Evolutionary conservation across 2,797 vertebrate genomes (phyloP), one percentile per base, ranked within the genome.

Genomic region (Hoplostethus atlanticus): DNA sequence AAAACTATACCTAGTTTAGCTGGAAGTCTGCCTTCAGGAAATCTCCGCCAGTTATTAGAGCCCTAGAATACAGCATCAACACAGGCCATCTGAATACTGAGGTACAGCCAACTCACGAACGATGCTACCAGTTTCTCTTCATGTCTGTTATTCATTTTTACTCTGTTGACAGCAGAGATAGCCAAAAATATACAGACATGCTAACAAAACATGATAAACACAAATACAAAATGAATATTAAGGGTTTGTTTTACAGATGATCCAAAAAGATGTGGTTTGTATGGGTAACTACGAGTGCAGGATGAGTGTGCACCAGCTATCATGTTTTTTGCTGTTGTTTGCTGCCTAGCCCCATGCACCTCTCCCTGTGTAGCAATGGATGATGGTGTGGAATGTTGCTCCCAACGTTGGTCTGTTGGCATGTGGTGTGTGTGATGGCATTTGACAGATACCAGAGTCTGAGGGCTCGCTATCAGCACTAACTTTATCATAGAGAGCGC

Each of bases 381-480:
- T 42, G 34, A 56, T 64, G 53, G 25, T 70, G 34, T 25, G 65
- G 65, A 86, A 85, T 63, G 71, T 30, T 44, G 38, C 56, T 72
- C 63, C 48, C 50, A 11, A 30, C 34, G 47, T 73, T 6, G 5
- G 70, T 78, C 76, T 64, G 47, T 54, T 65, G 56, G 52, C 74
- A 76, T 58, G 69, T 52, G 31, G 56, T 80, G 67, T 79, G 71
- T 81, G 78, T 81, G 79, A 87, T 83, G 80, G 68, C 77, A 42
- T 87, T 67, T 93, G 92, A 95, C 81, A 84, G 73, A 91, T 65
- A 74, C 84, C 93, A 95, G 93, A 55, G 61, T 67, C 65, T 87
- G 91, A 94, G 90, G 90, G 89, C 80, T 77, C 85, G 80, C 86
- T 91, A 88, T 93, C 92, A 92, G 85, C 88, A 81, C 76, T 69